phyloP scores from a whole-genome alignment of 2,797 vertebrate species.

The Limnodromus scolopaceus region DNA sequence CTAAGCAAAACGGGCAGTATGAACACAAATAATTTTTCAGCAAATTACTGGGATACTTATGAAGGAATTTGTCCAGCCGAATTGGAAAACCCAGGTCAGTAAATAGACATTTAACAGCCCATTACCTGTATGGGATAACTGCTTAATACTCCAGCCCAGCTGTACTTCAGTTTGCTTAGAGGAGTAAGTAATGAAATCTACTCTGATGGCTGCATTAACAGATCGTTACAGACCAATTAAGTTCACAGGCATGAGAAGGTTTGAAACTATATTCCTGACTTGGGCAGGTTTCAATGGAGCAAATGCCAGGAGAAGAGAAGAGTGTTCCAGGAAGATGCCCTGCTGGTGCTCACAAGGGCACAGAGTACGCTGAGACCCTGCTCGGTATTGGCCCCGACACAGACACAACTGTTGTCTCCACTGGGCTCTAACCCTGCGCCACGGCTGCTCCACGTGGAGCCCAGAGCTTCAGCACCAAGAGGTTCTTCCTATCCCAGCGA shows the following conservation, averaged over 20 bases:
- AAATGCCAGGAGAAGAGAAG: neutral
- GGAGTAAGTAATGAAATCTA: neutral
- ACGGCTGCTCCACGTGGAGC: neutral
- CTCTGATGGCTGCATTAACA: neutral
- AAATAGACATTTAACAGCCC: neutral
- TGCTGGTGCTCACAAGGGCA: neutral
- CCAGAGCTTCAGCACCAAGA: neutral
- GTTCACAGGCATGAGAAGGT: neutral
- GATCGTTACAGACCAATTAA: neutral
- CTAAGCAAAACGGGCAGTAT: neutral
- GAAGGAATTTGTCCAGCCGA: neutral
- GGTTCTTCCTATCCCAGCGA: neutral
- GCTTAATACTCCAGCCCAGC: neutral
- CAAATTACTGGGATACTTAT: neutral
- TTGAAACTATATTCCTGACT: neutral
- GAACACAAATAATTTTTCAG: neutral
- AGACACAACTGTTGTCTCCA: rapidly evolving
- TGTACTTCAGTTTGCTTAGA: neutral
- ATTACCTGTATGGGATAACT: neutral
- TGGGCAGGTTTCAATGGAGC: neutral
- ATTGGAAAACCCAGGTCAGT: neutral
- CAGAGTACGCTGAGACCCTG: neutral
- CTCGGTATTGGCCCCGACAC: rapidly evolving
- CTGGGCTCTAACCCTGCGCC: neutral
- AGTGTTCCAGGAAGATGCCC: neutral